Evolutionary conservation across 2,888 invertebrate species (phyloP).

Genomic region (Prionchulus punctatus): DNA sequence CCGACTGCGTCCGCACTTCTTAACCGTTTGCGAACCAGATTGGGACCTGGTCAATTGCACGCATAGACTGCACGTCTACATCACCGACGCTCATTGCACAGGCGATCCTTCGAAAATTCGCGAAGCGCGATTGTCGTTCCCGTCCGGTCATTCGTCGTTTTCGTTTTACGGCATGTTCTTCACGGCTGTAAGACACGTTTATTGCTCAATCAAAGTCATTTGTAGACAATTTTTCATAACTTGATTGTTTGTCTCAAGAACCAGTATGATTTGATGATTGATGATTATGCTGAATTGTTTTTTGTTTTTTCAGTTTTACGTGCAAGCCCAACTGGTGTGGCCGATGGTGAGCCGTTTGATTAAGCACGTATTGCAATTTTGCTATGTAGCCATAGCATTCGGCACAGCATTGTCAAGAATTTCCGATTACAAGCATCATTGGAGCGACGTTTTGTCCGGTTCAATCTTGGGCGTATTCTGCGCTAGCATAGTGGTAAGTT

Average conservation of each 20-base stretch:
- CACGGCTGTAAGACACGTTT: slow-evolving; percentile 17
- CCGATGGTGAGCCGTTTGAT: slow-evolving; percentile 54
- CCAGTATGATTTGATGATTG: too few species aligned
- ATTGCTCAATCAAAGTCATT: too few species aligned
- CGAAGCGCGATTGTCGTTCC: slow-evolving; percentile 23
- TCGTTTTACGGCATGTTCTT: slow-evolving; percentile 26
- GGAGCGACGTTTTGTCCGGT: slow-evolving; percentile 80
- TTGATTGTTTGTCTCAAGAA: too few species aligned
- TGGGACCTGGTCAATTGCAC: background rate
- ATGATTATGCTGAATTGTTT: too few species aligned
- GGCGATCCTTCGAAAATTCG: background rate
- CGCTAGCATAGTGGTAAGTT: slow-evolving; percentile 29
- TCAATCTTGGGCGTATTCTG: slow-evolving; percentile 34
- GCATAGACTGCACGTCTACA: background rate
- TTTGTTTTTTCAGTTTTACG: slow-evolving; percentile 58
- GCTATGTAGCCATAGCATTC: slow-evolving; percentile 60
- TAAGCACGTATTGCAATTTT: slow-evolving; percentile 66
- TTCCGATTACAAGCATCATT: slow-evolving; percentile 89
- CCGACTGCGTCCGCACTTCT: slow-evolving; percentile 80
- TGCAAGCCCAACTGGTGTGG: slow-evolving; percentile 68
- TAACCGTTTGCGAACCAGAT: slow-evolving; percentile 61
- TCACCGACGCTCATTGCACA: background rate
- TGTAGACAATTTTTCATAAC: too few species aligned
- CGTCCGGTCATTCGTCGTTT: slow-evolving; percentile 30
- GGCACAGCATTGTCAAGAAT: slow-evolving; percentile 74